Base-by-base conservation (phyloP, 35 echinoderm and acorn worm genomes). In the Patiria miniata region DNA sequence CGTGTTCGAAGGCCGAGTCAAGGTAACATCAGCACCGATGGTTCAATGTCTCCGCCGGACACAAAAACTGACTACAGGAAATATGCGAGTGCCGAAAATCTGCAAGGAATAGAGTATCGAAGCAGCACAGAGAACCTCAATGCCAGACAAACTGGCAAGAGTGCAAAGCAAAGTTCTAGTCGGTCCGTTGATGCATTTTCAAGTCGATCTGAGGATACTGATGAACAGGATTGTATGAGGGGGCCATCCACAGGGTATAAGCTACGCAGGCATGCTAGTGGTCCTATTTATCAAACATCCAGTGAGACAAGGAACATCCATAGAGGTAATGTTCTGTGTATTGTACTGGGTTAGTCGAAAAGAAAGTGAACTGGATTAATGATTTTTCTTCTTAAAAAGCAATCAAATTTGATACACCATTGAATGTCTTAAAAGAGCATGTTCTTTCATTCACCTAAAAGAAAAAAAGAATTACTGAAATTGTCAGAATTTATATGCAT, bases 11-110 rank as follows among this genome's bases (percentile, higher is more conserved):
- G 90, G 38, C 38, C 38, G 14, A 90, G 88, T 68, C 82, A 90
- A 34, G 88, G 81, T 29, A 90, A 77, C 39, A 19, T 51, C 4
- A 68, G 37, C 1, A 80, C 76, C 0, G 37, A 44, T 26, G 26
- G 54, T 22, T 57, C 77, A 56, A 15, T 18, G 55, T 68, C 59
- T 54, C 36, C 60, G 14, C 42, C 42, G 16, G 23, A 51, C 7
- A 77, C 28, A 19, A 37, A 86, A 19, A n/a, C 59, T 36, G 38
- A 39, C 19, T 53, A 53, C 44, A 69, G 92, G 5, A 84, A 60
- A 79, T 95, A 88, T 78, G 52, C 81, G 34, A 95, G 93, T 85
- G 88, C 89, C 0, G 93, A 91, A 21, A 95, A 95, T 79, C 37
- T 95, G 51, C 26, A 91, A 34, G 65, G 23, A 32, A 73, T 32